phyloP scores from a whole-genome alignment of 23 tunicate species.

The Botrylloides violaceus region DNA sequence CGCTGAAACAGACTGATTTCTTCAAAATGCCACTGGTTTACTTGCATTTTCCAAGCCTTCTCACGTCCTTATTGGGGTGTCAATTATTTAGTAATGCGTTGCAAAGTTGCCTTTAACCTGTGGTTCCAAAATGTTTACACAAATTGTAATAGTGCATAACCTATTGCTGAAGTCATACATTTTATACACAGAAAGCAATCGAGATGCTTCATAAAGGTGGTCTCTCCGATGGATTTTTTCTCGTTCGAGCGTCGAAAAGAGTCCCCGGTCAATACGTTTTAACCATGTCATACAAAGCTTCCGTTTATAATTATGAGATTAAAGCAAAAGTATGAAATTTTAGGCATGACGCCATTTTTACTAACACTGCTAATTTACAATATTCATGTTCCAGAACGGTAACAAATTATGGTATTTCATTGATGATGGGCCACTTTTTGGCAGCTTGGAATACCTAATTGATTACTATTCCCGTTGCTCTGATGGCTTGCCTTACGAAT shows the following conservation, averaged over 20 bases:
- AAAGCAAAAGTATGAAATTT: conserved; percentile 30
- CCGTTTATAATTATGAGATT: conserved; percentile 91
- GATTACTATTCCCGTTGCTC: conserved; percentile 90
- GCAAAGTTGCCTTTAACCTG: no score
- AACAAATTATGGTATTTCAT: conserved; percentile 68
- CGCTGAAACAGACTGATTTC: no score
- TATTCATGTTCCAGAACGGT: conserved; percentile 12
- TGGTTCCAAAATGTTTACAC: no score
- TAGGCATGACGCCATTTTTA: not conserved
- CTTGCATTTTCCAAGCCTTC: no score
- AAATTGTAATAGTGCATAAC: no score
- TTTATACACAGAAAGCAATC: conserved; percentile 63
- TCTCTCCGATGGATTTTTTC: conserved; percentile 62
- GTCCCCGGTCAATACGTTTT: conserved; percentile 81
- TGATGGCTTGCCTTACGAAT: conserved; percentile 86
- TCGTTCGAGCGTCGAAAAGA: conserved; percentile 82
- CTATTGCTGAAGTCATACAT: no score
- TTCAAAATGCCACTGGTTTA: no score
- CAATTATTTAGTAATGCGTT: no score
- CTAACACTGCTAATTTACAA: not conserved
- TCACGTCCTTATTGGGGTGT: no score
- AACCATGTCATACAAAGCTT: conserved; percentile 76
- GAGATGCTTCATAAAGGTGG: conserved; percentile 69
- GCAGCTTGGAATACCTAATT: conserved; percentile 68
- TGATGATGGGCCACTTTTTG: conserved; percentile 93